Base-by-base conservation (phyloP, 2,888 invertebrate species). In the Mesorhabditis belari region DNA sequence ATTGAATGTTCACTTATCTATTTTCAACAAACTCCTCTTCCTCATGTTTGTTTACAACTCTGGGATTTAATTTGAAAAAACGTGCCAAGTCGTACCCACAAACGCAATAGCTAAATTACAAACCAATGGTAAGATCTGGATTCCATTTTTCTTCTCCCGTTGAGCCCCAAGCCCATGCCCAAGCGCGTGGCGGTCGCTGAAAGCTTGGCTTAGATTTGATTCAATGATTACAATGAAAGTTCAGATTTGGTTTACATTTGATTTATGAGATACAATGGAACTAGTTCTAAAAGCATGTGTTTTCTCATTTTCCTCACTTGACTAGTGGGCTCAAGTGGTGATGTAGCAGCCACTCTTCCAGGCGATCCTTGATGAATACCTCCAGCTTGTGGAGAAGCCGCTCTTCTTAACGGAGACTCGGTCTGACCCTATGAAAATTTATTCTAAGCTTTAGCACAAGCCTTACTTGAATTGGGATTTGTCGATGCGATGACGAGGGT, bases 111-210 rank as follows among this genome's bases (percentile, higher is more conserved):
- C 17, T n/a, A 17, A 12, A 53, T 26, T 52, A 17, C 26, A 17
- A 17, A 35, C 44, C 69, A 52, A 72, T 68, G 54, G 74, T 71
- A 51, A 75, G 50, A 49, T 75, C 75, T 0, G 71, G 79, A 61
- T 80, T 75, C 80, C 80, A 80, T 60, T 76, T 78, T 66, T 80
- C 80, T 55, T 80, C 80, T 55, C 80, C 80, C 2, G 80, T 80
- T 19, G 76, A 74, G 54, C 80, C 80, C 80, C 80, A 80, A 12
- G 79, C 80, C 79, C 79, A 79, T 4, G 75, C 73, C 62, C 59
- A 60, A 50, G 61, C 54, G 44, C 44, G 44, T n/a, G 44, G 44
- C 12, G 44, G 12, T 17, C n/a, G 44, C 44, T 35, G n/a, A 35
- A 35, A 17, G n/a, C n/a, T n/a, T n/a, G n/a, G n/a, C n/a, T n/a